A percentile compares a stretch with the other conserved stretches of the same genome.
These are phyloP conservation scores for Drosophila navojoa DNA, from an alignment of 1,140 invertebrate species.

Conservation along the genomic window DNA sequence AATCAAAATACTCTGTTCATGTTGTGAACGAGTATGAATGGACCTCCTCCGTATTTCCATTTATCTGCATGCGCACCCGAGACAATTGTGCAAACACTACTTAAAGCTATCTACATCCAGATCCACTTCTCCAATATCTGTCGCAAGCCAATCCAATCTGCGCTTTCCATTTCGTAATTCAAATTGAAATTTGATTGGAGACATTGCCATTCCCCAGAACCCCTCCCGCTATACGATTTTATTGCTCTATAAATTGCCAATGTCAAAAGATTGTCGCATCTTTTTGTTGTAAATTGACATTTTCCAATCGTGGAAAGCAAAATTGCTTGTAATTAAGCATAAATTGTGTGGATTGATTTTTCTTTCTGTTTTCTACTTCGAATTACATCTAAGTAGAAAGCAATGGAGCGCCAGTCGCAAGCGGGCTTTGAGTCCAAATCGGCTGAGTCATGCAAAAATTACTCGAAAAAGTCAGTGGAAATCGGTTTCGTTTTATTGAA, in stretches of 20 bases:
- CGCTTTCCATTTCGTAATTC: constrained; percentile 72
- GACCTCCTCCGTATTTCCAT: background rate
- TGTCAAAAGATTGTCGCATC: constrained; percentile 62
- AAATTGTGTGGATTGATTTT: constrained; percentile 51
- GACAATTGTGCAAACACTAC: constrained; percentile 53
- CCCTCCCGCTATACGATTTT: background rate
- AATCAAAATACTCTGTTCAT: background rate
- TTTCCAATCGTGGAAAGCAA: constrained; percentile 51
- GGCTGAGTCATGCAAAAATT: constrained; percentile 43
- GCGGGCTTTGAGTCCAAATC: background rate
- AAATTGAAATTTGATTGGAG: constrained; percentile 66
- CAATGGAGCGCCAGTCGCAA: constrained; percentile 19
- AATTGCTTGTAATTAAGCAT: constrained; percentile 70
- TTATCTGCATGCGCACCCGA: constrained; percentile 2
- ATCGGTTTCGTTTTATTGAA: constrained; percentile 56
- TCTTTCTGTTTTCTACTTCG: constrained; percentile 20
- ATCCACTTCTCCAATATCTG: constrained; percentile 36
- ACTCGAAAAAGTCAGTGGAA: constrained; percentile 34
- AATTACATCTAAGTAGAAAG: constrained; percentile 55
- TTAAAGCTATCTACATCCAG: constrained; percentile 27
- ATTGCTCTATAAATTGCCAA: constrained; percentile 41
- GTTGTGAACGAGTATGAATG: too few species aligned
- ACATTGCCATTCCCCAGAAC: background rate
- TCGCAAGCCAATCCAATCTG: constrained; percentile 59
- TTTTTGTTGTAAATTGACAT: constrained; percentile 29